These are phyloP conservation scores for Cricetomys ansorgei DNA, from an alignment of 2,113 vertebrate genomes.

Conservation along the genomic window DNA sequence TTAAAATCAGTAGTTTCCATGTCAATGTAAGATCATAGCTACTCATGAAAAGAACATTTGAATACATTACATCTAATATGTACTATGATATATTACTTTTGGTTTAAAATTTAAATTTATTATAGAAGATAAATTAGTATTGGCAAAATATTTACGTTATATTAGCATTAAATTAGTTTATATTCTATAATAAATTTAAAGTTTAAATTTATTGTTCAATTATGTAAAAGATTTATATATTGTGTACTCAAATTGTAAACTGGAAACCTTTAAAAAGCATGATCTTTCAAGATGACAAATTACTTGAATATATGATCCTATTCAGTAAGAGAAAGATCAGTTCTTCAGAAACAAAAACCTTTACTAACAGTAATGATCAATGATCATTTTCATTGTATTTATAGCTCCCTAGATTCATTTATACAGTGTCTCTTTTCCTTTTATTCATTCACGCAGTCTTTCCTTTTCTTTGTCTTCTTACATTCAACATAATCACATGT, in stretches of 20 bases:
- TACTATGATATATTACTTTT: slow-evolving; percentile 4
- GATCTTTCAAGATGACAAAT: slow-evolving; percentile 21
- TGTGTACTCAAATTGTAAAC: neutral
- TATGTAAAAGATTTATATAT: slow-evolving; percentile 14
- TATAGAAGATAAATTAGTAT: neutral
- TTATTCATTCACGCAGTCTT: neutral
- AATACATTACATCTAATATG: neutral
- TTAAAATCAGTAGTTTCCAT: neutral
- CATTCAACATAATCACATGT: neutral
- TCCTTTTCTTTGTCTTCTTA: neutral
- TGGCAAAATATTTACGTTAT: neutral
- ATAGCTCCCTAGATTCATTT: neutral
- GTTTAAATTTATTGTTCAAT: slow-evolving; percentile 45
- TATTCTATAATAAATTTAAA: neutral
- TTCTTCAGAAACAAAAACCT: neutral
- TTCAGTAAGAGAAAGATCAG: neutral
- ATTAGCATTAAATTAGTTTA: slow-evolving; percentile 6
- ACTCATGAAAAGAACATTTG: neutral
- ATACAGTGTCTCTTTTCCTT: neutral
- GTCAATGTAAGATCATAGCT: neutral
- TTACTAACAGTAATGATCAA: neutral
- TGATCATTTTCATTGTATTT: neutral
- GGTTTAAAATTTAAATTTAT: slow-evolving; percentile 26
- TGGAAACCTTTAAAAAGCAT: neutral
- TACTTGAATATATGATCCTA: neutral